These are phyloP conservation scores for Dasypogon diadema DNA, from an alignment of 2,888 invertebrate genomes.

Conservation along the genomic window DNA sequence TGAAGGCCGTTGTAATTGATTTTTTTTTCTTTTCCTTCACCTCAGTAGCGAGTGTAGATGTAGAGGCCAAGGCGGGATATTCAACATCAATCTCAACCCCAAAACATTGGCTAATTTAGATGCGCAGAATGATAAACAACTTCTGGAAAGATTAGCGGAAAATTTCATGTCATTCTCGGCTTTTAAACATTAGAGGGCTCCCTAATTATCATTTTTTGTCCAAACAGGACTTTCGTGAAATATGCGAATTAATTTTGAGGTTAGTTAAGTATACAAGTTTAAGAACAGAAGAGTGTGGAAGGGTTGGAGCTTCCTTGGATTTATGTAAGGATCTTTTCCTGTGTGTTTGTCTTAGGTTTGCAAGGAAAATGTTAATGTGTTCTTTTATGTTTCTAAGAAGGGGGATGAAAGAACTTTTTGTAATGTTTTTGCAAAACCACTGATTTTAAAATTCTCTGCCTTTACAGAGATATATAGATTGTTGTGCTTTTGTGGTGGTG, in stretches of 20 bases:
- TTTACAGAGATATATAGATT: too few relatives aligned
- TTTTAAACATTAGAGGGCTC: slow-evolving; percentile 14
- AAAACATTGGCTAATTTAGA: slow-evolving; percentile 18
- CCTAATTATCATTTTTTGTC: slow-evolving; percentile 46
- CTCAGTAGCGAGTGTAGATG: neutral
- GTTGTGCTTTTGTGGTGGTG: too few relatives aligned
- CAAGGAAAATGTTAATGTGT: too few relatives aligned
- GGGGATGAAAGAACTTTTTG: too few relatives aligned
- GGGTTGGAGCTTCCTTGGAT: neutral
- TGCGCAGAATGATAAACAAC: slow-evolving; percentile 43
- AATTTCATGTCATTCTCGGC: slow-evolving; percentile 41
- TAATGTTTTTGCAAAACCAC: too few relatives aligned
- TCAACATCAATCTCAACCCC: neutral
- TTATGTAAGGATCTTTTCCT: too few relatives aligned
- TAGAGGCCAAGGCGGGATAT: neutral
- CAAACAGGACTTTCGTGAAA: slow-evolving; percentile 21
- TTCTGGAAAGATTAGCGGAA: slow-evolving; percentile 30
- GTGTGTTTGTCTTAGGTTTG: too few relatives aligned
- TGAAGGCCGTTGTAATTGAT: slow-evolving; percentile 41
- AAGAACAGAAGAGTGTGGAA: neutral
- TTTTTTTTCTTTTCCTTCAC: slow-evolving; percentile 22
- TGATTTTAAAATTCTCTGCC: too few relatives aligned
- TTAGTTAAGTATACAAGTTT: neutral
- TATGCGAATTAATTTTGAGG: slow-evolving; percentile 36
- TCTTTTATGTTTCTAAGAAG: too few relatives aligned